Evolutionary conservation across 2,888 invertebrate species (phyloP), one percentile per base, ranked within the genome.

Genomic region (Noctuana brunneofusca): DNA sequence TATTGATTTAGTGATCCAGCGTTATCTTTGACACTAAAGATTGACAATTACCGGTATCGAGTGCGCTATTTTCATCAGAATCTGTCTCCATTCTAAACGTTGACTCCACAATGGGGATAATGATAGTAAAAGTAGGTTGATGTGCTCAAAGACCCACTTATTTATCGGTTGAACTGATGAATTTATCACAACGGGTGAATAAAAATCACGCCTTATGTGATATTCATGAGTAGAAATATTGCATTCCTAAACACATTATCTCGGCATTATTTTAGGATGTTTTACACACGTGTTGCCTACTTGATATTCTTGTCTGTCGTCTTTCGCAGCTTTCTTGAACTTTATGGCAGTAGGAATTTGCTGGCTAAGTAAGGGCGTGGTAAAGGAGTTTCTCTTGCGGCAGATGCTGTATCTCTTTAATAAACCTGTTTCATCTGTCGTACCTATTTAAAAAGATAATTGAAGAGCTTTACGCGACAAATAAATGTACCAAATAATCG

Each of bases 341-440:
- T 60, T 38, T 24, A 60, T 48, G 35, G 20, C 20, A 43, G 43
- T 52, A 58, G 43, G 35, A 16, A 55, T 55, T 30, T 35, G 32
- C 43, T 58, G 18, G 41, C 52, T 30, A 30, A 52, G 54, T 55
- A 46, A 32, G 27, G 22, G 14, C 3, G 9, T 18, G 43, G 35
- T n/a, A 43, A 11, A 9, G 18, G 24, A 35, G 60, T 54, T 60
- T 54, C 53, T 60, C 32, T 60, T 53, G 16, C 24, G 46, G 22
- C 53, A 30, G 16, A 12, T 43, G 35, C 12, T 58, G 16, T 49
- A 46, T 16, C 49, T 77, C 76, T 75, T 80, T 72, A 78, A 2
- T 22, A 18, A 38, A 12, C 14, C 6, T 38, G 14, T 16, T 8
- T 12, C 16, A 41, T 16, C 41, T 41, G 41, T n/a, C n/a, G n/a